Conservation (phyloP, 2,888 invertebrate genomes). For the Drosophila pseudotalamancana region DNA sequence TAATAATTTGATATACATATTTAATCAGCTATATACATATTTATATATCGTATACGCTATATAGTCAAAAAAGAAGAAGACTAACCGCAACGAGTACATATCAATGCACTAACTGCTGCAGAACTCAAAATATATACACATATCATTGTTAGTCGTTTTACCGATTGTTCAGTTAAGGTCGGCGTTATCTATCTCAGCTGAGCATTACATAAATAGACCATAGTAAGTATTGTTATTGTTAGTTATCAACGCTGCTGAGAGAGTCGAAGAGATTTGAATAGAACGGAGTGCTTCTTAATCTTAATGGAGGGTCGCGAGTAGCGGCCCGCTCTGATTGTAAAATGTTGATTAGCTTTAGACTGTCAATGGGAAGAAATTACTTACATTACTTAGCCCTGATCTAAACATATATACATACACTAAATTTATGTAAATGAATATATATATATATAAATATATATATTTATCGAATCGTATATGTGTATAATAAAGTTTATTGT, state of each 20-base stretch:
- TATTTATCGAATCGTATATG: constrained; percentile 60
- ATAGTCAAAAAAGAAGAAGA: constrained; percentile 69
- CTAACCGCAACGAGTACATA: constrained; percentile 84
- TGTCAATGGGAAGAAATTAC: constrained; percentile 1
- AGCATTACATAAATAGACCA: constrained; percentile 7
- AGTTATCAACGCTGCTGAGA: constrained; percentile 11
- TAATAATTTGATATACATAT: constrained; percentile 50
- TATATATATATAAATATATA: constrained; percentile 33
- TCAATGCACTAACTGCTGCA: constrained; percentile 80
- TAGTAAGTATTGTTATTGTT: constrained; percentile 50
- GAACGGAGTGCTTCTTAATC: constrained; percentile 44
- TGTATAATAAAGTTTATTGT: constrained; percentile 75
- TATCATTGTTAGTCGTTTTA: constrained; percentile 42
- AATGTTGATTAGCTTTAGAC: constrained; percentile 52
- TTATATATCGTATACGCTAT: constrained; percentile 43
- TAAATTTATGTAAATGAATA: constrained; percentile 20
- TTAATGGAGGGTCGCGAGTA: constrained; percentile 13
- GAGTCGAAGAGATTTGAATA: constrained; percentile 8
- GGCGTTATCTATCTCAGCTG: neutral
- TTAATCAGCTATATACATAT: constrained; percentile 26
- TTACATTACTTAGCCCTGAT: constrained; percentile 21
- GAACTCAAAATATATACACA: constrained; percentile 47
- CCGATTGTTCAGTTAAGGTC: constrained; percentile 7
- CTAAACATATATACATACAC: constrained; percentile 43
- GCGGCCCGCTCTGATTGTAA: constrained; percentile 58